Evolutionary conservation across 2,888 invertebrate species (phyloP), one percentile per base, ranked within the genome.

Genomic region (Troides aeacus): DNA sequence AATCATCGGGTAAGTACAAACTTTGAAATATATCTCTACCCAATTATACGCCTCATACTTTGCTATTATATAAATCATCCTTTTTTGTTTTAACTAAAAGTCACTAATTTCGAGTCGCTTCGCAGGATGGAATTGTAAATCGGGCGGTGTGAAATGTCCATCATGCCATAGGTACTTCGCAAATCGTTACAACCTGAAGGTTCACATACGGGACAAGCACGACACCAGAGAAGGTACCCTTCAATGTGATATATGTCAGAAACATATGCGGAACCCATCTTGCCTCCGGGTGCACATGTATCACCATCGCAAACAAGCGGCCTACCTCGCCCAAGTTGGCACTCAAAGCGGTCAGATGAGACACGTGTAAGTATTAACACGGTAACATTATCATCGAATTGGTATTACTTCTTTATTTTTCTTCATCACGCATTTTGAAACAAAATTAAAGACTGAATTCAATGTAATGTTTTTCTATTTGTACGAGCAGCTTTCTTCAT

Each of bases 181-280:
- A 69, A 95, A 94, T 84, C 93, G 94, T 8, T 94, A 94, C 89
- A 96, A 95, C 84, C 87, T 96, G 79, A 95, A 95, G 83, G 94
- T 95, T 57, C 95, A 96, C 81, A 94, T 95, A 62, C 91, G 95
- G 42, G 95, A 95, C 84, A 95, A 95, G 79, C 96, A 96, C 81
- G 95, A 95, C 78, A 94, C 94, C 15, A 93, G 93, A 74, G 94
- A 95, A 78, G 95, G 94, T 36, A 94, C 94, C 72, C 89, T 95
- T 69, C 94, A 95, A 77, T 96, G 96, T 84, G 93, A 94, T 75
- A 93, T 95, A 69, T 96, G 96, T 81, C 95, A 95, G 76, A 95
- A 95, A 79, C 90, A 93, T 12, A 94, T 95, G 94, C 87, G 94
- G 71, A 95, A 95, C 78, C 93, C 93, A 64, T 94, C 94, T 46